Percentiles rank a stretch among this genome's conserved stretches.
Evolutionary conservation across 2,113 vertebrate species (phyloP).

Genomic region (Takifugu bimaculatus): DNA sequence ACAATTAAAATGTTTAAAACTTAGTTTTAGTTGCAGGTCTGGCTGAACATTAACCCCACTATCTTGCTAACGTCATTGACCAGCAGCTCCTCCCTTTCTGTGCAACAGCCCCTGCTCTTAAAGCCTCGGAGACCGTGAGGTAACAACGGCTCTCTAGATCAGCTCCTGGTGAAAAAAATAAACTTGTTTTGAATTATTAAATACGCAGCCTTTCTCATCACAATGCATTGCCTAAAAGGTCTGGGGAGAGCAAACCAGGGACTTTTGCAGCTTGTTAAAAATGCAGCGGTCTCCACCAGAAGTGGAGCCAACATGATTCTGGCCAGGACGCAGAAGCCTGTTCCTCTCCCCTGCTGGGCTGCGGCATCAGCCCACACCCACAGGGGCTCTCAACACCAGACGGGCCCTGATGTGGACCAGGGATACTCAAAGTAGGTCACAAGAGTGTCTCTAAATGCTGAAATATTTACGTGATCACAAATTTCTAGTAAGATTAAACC

Average conservation of each 20-base stretch:
- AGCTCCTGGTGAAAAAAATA: not conserved
- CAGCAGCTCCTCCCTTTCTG: conserved; percentile 42
- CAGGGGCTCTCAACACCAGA: conserved; percentile 51
- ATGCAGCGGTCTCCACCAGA: conserved; percentile 49
- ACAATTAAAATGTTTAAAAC: not conserved
- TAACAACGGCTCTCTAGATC: conserved; percentile 23
- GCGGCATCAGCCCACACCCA: conserved; percentile 55
- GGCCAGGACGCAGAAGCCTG: conserved; percentile 47
- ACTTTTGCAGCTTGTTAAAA: conserved; percentile 56
- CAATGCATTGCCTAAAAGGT: conserved; percentile 70
- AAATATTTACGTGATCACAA: no score
- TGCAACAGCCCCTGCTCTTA: conserved; percentile 45
- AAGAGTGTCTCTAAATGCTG: not conserved
- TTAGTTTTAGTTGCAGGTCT: conserved; percentile 6
- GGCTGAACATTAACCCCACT: conserved; percentile 37
- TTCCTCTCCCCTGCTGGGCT: conserved; percentile 40
- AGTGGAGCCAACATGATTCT: conserved; percentile 43
- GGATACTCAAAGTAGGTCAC: conserved; percentile 61
- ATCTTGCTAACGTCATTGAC: conserved; percentile 27
- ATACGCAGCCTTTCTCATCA: conserved; percentile 26
- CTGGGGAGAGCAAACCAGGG: conserved; percentile 61
- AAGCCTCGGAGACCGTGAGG: conserved; percentile 28
- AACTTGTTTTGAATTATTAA: conserved; percentile 17
- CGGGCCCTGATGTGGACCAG: conserved; percentile 45
- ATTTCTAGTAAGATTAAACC: no score